phyloP scores from a whole-genome alignment of 2,113 vertebrate genomes.

The Percina caprodes region DNA sequence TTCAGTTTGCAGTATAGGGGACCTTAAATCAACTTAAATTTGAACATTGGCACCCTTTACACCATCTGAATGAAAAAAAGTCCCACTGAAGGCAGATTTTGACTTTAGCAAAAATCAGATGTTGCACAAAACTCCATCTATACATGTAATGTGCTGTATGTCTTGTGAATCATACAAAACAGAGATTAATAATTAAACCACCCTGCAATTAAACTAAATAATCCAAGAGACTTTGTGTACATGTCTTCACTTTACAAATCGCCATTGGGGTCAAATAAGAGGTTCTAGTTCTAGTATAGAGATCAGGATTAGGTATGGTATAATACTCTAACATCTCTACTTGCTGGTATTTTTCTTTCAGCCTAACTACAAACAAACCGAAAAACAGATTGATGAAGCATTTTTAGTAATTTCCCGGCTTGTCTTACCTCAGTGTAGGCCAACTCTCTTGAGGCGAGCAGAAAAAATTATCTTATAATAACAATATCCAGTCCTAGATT shows the following conservation, averaged over 20 bases:
- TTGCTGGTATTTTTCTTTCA: slow-evolving; percentile 1
- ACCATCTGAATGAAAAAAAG: neutral
- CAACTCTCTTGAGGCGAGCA: slow-evolving; percentile 55
- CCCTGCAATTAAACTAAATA: neutral
- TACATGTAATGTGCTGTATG: neutral
- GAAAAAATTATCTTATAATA: slow-evolving; percentile 52
- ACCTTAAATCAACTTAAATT: slow-evolving; percentile 4
- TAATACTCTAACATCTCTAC: slow-evolving; percentile 3
- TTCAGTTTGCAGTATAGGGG: neutral
- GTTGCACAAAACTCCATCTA: neutral
- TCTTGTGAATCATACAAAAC: slow-evolving; percentile 5
- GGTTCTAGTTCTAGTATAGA: neutral
- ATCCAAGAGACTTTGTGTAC: neutral
- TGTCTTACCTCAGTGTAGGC: slow-evolving; percentile 73
- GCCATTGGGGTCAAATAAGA: neutral
- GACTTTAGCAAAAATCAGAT: neutral
- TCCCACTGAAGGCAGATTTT: neutral
- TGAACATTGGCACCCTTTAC: neutral
- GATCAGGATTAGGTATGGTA: slow-evolving; percentile 7
- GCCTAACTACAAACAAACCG: slow-evolving; percentile 18
- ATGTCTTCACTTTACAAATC: neutral
- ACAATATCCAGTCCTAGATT: slow-evolving; percentile 67
- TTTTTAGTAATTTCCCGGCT: slow-evolving; percentile 30
- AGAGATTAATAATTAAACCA: neutral
- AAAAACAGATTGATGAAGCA: slow-evolving; percentile 30